These are phyloP conservation scores for Drosophila melanocephala DNA, from an alignment of 2,888 invertebrate genomes.

Conservation along the genomic window DNA sequence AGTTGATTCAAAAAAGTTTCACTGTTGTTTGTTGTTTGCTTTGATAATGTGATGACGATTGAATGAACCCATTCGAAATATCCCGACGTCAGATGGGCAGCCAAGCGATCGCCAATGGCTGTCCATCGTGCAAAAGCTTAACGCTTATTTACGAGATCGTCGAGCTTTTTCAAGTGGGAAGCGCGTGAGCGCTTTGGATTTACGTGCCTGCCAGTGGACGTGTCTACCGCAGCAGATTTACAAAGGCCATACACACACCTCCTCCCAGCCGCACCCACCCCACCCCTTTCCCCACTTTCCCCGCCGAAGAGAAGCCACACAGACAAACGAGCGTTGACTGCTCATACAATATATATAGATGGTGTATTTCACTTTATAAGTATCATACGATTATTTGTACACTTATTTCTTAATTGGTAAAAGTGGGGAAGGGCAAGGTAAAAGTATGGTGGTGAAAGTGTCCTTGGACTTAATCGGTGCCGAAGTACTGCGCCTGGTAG, in stretches of 20 bases:
- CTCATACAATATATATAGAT: slow-evolving; percentile 9
- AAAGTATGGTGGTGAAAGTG: not conserved
- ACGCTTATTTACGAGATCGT: slow-evolving; percentile 32
- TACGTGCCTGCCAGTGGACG: slow-evolving; percentile 20
- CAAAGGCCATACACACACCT: slow-evolving; percentile 1
- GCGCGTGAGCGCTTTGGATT: slow-evolving; percentile 52
- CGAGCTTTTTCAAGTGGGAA: slow-evolving; percentile 32
- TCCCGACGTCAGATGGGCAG: slow-evolving; percentile 13
- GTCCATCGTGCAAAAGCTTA: slow-evolving; percentile 12
- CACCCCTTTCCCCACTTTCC: not conserved
- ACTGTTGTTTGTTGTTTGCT: slow-evolving; percentile 19
- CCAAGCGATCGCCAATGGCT: not conserved
- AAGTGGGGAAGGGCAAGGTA: not conserved
- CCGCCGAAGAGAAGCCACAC: not conserved
- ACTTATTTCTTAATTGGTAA: slow-evolving; percentile 17
- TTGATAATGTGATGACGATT: slow-evolving; percentile 38
- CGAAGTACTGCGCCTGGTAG: slow-evolving; percentile 81
- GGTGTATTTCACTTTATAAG: slow-evolving; percentile 27
- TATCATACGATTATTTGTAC: slow-evolving; percentile 33
- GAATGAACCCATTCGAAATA: slow-evolving; percentile 17
- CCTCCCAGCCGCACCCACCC: not conserved
- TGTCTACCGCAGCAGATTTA: slow-evolving; percentile 35
- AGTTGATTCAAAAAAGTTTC: slow-evolving; percentile 14
- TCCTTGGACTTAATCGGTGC: slow-evolving; percentile 50
- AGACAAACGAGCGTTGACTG: slow-evolving; percentile 7